Percentiles rank a stretch among this genome's conserved stretches.
phyloP scores from a whole-genome alignment of 2,797 vertebrate species.

The Coccyzus lansbergi region DNA sequence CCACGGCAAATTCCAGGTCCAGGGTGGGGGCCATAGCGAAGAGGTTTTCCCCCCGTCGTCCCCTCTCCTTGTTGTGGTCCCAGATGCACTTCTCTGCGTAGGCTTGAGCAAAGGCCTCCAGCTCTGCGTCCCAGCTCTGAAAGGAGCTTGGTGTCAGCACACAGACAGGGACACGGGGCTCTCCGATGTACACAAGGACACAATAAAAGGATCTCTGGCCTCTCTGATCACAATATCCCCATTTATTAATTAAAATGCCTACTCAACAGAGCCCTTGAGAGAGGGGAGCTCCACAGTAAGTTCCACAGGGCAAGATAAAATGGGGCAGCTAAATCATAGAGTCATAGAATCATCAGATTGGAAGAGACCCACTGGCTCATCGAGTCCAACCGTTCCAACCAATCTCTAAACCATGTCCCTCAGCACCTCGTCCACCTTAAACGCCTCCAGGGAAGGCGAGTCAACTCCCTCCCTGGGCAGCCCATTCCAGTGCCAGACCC shows the following conservation, averaged over 20 bases:
- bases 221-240: not conserved
- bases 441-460: too few relatives aligned
- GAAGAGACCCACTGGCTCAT: too few relatives aligned
- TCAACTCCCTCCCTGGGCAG: too few relatives aligned
- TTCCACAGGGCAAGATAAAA: too few relatives aligned
- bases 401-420: too few relatives aligned
- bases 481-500: too few relatives aligned
- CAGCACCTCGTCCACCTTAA: too few relatives aligned
- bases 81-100: slow-evolving; percentile 78
- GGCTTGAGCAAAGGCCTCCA: slow-evolving; percentile 76
- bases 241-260: too few relatives aligned
- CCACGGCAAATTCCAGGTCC: slow-evolving; percentile 67
- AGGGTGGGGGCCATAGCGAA: slow-evolving; percentile 74
- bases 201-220: fast-evolving
- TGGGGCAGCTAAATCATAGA: too few relatives aligned
- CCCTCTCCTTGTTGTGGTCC: slow-evolving; percentile 81
- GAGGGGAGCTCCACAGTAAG: not conserved
- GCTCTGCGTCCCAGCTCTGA: slow-evolving; percentile 77
- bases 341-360: too few relatives aligned
- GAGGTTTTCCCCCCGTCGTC: slow-evolving; percentile 78
- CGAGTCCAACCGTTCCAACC: too few relatives aligned
- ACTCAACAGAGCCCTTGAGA: not conserved
- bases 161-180: not conserved
- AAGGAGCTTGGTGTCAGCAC: not conserved
- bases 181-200: not conserved